Conservation (phyloP, 2,797 vertebrate species). For the Orestias chungarensis region DNA sequence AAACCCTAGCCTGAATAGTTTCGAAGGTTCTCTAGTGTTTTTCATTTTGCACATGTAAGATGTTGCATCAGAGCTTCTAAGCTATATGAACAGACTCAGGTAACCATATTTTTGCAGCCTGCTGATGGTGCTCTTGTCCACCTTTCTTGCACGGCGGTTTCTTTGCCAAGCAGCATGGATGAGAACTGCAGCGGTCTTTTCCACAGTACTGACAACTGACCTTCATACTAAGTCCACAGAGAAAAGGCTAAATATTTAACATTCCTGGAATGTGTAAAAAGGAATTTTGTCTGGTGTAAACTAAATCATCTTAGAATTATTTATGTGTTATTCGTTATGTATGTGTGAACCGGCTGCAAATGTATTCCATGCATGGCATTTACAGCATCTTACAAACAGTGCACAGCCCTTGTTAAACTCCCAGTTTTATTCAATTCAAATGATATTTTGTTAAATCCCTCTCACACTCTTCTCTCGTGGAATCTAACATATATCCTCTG, state of each 20-base stretch:
- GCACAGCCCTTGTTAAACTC: too few relatives aligned
- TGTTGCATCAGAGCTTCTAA: constrained; percentile 18
- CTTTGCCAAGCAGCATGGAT: constrained; percentile 10
- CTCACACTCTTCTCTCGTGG: too few relatives aligned
- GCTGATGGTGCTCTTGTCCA: constrained; percentile 54
- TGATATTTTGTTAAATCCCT: too few relatives aligned
- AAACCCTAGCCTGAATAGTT: not conserved
- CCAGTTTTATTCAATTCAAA: too few relatives aligned
- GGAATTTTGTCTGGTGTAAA: constrained; percentile 4
- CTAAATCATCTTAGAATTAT: constrained; percentile 18
- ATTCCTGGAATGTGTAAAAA: constrained; percentile 16
- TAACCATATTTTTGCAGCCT: constrained; percentile 58
- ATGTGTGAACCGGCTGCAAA: too few relatives aligned
- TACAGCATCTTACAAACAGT: not conserved
- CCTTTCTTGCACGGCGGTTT: constrained; percentile 31
- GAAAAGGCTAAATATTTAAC: constrained; percentile 46
- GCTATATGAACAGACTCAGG: constrained; percentile 31
- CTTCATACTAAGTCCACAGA: constrained; percentile 64
- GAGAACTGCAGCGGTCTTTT: constrained; percentile 28
- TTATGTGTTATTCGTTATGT: constrained; percentile 15
- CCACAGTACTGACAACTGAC: constrained; percentile 63
- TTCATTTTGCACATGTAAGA: not conserved
- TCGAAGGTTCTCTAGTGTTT: not conserved
- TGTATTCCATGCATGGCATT: not conserved
- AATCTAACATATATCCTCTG: too few relatives aligned